Base-by-base conservation (phyloP, 2,888 invertebrate genomes). In the Ophioninae sp. region DNA sequence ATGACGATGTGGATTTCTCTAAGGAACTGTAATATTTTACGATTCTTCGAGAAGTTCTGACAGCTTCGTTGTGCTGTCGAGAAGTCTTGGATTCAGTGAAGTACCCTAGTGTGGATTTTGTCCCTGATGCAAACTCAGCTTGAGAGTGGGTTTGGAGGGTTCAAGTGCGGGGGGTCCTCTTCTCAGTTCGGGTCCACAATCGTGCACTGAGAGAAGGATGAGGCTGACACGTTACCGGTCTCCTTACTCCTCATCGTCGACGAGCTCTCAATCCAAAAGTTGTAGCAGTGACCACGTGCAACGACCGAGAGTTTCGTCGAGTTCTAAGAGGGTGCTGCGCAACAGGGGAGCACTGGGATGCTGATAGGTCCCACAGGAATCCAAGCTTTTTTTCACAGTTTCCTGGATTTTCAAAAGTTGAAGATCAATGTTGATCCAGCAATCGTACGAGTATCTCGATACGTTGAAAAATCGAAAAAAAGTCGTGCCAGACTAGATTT, bases 211-310 rank as follows among this genome's bases (percentile, higher is more conserved):
- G 65, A 51, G 85, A 51, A 86, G 85, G 81, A 88, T 86, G 86
- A 87, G 65, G 84, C 71, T 88, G 88, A 87, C 87, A 76, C 71
- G 65, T 58, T 77, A 86, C 88, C 88, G 87, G 86, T 83, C 77
- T 82, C 84, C 63, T 37, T 22, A 59, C 17, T 67, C 41, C 17
- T 79, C 81, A 76, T 58, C 56, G 73, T 59, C 41, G 59, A 76
- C 68, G 61, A 78, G 78, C 64, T 69, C 71, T 82, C 71, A 79
- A 71, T 85, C 77, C 41, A 82, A 78, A 63, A 76, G 79, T 67
- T 58, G 79, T 76, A 84, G 78, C 78, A 56, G 22, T 71, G 30
- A 81, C 88, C 85, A 88, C 88, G 87, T 88, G 88, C 75, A 87
- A 88, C 84, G 87, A 87, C 78, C 86, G 86, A 88, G 68, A 77